Conservation (phyloP, 2,797 vertebrate species). For the Yasuhikotakia modesta region DNA sequence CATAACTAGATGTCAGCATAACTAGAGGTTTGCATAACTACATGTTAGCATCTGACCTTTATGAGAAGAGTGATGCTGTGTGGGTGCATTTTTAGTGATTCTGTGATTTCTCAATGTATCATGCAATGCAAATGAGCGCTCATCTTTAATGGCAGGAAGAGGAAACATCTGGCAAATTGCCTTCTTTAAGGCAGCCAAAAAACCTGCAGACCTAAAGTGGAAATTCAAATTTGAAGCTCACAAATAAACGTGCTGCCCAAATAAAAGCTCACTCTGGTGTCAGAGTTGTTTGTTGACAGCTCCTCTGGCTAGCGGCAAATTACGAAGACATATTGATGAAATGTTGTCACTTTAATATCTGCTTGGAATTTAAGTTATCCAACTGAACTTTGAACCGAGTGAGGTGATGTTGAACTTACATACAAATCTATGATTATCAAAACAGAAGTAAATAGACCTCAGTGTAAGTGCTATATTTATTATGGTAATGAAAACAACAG, state of each 20-base stretch:
- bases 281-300: conserved; percentile 22
- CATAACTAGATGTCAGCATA: no score
- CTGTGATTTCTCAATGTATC: conserved; percentile 7
- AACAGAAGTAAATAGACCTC: background rate
- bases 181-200: conserved; percentile 27
- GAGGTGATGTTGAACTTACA: background rate
- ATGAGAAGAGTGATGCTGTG: background rate
- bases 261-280: conserved; percentile 12
- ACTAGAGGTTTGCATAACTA: background rate
- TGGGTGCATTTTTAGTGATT: background rate
- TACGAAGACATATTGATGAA: conserved; percentile 5
- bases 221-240: background rate
- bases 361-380: background rate
- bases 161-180: conserved; percentile 43
- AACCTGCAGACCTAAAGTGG: background rate
- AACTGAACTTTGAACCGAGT: conserved; percentile 8
- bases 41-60: background rate
- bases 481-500: no score
- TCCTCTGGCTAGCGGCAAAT: conserved; percentile 18
- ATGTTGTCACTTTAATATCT: conserved; percentile 7
- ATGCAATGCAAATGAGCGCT: conserved; percentile 6
- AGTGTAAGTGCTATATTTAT: no score
- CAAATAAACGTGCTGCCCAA: conserved; percentile 11
- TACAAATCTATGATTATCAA: background rate
- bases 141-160: background rate